These are phyloP conservation scores for Nasonia oneida DNA, from an alignment of 2,888 invertebrate species.

Conservation along the genomic window DNA sequence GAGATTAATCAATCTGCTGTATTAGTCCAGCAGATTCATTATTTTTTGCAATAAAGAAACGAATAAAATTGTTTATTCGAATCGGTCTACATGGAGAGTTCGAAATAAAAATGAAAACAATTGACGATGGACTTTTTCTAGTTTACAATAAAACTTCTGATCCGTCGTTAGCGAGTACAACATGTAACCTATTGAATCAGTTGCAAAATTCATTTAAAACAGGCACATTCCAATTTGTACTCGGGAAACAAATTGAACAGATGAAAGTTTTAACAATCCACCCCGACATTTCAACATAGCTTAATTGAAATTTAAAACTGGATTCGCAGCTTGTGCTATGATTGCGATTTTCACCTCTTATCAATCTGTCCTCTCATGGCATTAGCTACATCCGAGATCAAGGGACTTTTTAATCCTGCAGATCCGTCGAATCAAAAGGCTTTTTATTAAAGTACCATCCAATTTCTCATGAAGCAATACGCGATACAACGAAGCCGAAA, in stretches of 20 bases:
- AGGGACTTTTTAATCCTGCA: background rate
- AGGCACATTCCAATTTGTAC: background rate
- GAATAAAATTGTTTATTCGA: no score
- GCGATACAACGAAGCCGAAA: background rate
- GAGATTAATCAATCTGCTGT: background rate
- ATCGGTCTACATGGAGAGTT: no score
- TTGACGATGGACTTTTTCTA: no score
- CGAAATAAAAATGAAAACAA: no score
- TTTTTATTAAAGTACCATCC: background rate
- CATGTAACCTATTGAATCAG: background rate
- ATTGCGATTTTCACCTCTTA: background rate
- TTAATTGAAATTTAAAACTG: conserved; percentile 13
- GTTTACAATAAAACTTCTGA: no score
- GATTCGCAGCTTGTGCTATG: background rate
- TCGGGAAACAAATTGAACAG: background rate
- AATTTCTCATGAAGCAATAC: background rate
- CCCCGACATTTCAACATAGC: background rate
- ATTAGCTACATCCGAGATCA: background rate
- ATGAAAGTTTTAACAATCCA: background rate
- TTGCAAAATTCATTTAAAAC: background rate
- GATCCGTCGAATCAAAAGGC: background rate
- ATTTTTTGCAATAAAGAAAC: no score
- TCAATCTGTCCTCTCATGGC: background rate
- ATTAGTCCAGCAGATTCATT: background rate
- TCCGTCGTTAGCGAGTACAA: no score